Evolutionary conservation across 2,888 invertebrate species (phyloP).

Genomic region (Cybosia mesomella): DNA sequence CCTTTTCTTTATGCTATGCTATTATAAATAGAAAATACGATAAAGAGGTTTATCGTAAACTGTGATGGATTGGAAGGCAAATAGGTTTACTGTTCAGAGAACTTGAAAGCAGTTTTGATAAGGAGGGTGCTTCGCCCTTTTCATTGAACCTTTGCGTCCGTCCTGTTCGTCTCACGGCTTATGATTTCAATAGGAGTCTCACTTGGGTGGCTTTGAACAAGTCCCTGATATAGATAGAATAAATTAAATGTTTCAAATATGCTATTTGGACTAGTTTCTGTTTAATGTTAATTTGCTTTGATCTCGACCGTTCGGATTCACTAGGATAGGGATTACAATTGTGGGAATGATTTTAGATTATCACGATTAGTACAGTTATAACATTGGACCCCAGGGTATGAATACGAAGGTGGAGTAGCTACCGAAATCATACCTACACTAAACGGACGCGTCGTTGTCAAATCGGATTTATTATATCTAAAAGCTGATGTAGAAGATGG

Average conservation of each 20-base stretch:
- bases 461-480: background rate
- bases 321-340: background rate
- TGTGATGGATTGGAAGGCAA: constrained; percentile 65
- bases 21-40: constrained; percentile 55
- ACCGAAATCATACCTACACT: background rate
- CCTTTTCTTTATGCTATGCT: constrained; percentile 38
- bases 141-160: constrained; percentile 56
- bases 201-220: constrained; percentile 50
- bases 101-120: constrained; percentile 66
- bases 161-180: constrained; percentile 49
- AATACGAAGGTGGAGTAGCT: background rate
- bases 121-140: constrained; percentile 55
- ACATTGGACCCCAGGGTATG: background rate
- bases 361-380: background rate
- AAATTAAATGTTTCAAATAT: constrained; percentile 51
- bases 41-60: constrained; percentile 57
- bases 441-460: background rate
- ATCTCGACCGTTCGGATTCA: constrained; percentile 22
- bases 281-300: constrained; percentile 47
- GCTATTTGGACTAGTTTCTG: constrained; percentile 40
- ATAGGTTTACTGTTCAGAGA: constrained; percentile 60
- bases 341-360: background rate
- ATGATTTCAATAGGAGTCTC: constrained; percentile 59
- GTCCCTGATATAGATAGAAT: constrained; percentile 40
- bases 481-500: background rate